Conservation (phyloP, 2,113 vertebrate genomes). For the Melanocharis versteri region DNA sequence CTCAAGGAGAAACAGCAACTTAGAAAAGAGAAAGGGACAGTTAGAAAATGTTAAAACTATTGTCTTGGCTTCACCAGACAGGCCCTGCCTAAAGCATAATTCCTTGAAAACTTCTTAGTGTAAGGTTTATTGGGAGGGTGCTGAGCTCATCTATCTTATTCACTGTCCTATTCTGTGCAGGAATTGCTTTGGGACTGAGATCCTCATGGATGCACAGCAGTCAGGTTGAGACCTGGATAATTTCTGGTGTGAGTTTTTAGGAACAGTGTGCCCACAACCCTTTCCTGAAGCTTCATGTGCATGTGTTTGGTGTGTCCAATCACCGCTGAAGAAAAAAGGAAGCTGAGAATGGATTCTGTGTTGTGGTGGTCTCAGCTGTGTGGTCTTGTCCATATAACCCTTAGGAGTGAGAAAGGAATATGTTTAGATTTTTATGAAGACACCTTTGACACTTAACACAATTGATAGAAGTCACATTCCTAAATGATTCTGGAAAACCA, state of each 20-base stretch:
- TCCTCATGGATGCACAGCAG: background rate
- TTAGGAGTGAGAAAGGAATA: background rate
- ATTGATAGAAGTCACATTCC: background rate
- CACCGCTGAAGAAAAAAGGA: background rate
- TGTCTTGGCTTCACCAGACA: background rate
- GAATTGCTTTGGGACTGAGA: background rate
- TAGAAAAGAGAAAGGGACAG: background rate
- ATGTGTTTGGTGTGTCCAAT: rapidly evolving
- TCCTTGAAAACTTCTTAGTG: background rate
- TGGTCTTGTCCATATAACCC: background rate
- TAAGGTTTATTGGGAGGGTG: background rate
- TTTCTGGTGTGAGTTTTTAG: background rate
- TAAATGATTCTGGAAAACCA: background rate
- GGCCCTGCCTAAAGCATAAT: background rate
- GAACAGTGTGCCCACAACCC: background rate
- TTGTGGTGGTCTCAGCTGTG: background rate
- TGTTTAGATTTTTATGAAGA: background rate
- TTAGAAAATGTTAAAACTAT: background rate
- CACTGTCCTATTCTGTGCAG: background rate
- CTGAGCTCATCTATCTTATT: background rate
- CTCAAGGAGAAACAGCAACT: constrained; percentile 29
- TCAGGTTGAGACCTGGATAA: background rate
- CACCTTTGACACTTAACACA: background rate
- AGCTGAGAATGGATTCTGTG: background rate
- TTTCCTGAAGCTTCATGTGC: background rate